Evolutionary conservation across 2,888 invertebrate genomes (phyloP), one percentile per base, ranked within the genome.

Genomic region (Sphecodes monilicornis): DNA sequence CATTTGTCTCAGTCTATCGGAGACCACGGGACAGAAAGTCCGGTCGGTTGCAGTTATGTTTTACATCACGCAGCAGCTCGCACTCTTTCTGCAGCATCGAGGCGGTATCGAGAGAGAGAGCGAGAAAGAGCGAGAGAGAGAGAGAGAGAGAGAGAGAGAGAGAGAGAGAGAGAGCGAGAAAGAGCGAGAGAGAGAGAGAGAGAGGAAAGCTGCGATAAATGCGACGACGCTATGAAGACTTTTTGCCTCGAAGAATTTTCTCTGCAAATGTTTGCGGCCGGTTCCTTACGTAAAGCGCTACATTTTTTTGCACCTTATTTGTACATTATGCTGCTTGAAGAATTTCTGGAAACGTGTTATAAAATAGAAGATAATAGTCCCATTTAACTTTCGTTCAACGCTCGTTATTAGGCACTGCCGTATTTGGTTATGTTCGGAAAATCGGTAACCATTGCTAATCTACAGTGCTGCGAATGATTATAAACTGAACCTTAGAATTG

Each of bases 211-310:
- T 79, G 71, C 79, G 29, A 78, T 76, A 32, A 64, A 46, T n/a
- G 39, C 18, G 60, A 26, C 57, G 57, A 66, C 54, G 57, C 74
- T 50, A 57, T 73, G 69, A 69, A 75, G 32, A 29, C 71, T 78
- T 85, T 86, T 76, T 29, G 70, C 57, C 54, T 66, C 73, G 64
- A 66, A 66, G 76, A 80, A 87, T 86, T 87, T 83, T 72, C 86
- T 54, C 76, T 69, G 36, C n/a, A 57, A 78, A 64, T 73, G 74
- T 46, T 64, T 36, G 80, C 50, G 64, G 71, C 60, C 57, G 43
- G 39, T 70, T 60, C 41, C 68, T 85, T 80, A 75, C 84, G 77
- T 84, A 85, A 85, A 85, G 16, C 43, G 11, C 50, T 6, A 26
- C 39, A 64, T 73, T 78, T 85, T 79, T 70, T 43, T 60, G 60